Percentiles rank a stretch among this genome's conserved stretches.
Evolutionary conservation across 1,140 invertebrate species (phyloP).

Genomic region (Zaprionus tsacasi): DNA sequence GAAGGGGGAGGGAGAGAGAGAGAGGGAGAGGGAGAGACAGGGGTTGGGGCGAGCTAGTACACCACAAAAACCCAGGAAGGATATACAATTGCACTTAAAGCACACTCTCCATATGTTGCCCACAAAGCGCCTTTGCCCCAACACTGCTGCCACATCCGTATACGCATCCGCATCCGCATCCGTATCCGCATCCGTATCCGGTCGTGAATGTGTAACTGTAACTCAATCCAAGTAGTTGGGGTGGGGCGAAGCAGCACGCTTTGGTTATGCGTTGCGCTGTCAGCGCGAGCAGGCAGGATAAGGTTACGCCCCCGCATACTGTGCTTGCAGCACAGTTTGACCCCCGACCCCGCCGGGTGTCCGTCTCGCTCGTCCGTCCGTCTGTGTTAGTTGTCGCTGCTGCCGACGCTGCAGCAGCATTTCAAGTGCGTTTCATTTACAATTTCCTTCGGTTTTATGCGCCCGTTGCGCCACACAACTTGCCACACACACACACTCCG

Average conservation of each 20-base stretch:
- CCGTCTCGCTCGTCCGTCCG: not conserved
- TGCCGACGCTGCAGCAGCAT: conserved; percentile 53
- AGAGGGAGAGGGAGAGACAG: not conserved
- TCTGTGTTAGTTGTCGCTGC: conserved; percentile 18
- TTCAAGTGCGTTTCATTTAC: conserved; percentile 81
- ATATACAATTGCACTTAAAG: conserved; percentile 80
- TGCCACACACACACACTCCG: conserved; percentile 28
- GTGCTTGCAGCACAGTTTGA: not conserved
- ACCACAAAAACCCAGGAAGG: conserved; percentile 66
- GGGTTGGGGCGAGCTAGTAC: not conserved
- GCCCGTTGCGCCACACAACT: conserved; percentile 63
- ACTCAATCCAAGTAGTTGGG: conserved; percentile 37
- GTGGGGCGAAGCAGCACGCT: not conserved
- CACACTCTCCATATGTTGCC: conserved; percentile 74
- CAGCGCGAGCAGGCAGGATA: conserved; percentile 24
- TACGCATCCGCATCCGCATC: conserved; percentile 41
- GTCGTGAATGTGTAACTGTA: conserved; percentile 50
- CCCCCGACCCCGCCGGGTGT: not conserved
- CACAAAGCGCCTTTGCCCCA: conserved; percentile 65
- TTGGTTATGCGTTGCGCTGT: not conserved
- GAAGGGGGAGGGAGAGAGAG: not conserved
- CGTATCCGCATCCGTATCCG: conserved; percentile 54
- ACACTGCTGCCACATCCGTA: conserved; percentile 32
- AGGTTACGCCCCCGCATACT: conserved; percentile 41
- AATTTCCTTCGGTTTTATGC: conserved; percentile 75